Base-by-base conservation (phyloP, 2,113 vertebrate species). In the Crotalus tigris region DNA sequence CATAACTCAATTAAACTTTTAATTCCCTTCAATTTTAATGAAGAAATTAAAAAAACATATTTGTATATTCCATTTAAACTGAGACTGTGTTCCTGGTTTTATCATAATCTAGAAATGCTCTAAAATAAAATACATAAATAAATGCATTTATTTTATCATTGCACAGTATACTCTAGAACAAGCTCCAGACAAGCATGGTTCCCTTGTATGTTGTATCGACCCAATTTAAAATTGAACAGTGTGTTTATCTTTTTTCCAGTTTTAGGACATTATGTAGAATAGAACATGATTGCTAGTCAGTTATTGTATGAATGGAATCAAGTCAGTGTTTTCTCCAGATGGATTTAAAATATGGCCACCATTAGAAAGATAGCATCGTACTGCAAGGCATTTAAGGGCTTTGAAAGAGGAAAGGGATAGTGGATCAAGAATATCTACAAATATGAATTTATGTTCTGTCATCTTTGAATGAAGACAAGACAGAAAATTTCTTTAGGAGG, bases 281-380 rank as follows among this genome's bases (percentile, higher is more conserved):
- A 81, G 17, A 91, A 81, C 49, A 54, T 87, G 39, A 55, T 29
- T 39, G 51, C 15, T 87, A 5, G 23, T 87, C 24, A 24, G 51
- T 91, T 91, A 91, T 23, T 87, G 81, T 49, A 87, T 61, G 85
- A 91, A 44, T 86, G 91, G 39, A 91, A 86, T 59, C 85, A 85
- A 91, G 55, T 19, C 44, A 91, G 5, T 91, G 26, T 59, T 59
- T 59, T 44, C 85, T 46, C 24, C 39, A 58, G 53, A 26, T 39
- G 24, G 85, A 87, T 61, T 85, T 87, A 59, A 26, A 87, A 59
- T 51, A 59, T 17, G 24, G 81, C 39, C n/a, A 39, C 29, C 61
- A 39, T 39, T 29, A 53, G 61, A 75, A 81, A 4, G 53, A 26
- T 75, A 91, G 59, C 44, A 29, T 23, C 5, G 44, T 86, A 91